phyloP scores from a whole-genome alignment of 2,888 invertebrate genomes.

The Anaspis maculata region DNA sequence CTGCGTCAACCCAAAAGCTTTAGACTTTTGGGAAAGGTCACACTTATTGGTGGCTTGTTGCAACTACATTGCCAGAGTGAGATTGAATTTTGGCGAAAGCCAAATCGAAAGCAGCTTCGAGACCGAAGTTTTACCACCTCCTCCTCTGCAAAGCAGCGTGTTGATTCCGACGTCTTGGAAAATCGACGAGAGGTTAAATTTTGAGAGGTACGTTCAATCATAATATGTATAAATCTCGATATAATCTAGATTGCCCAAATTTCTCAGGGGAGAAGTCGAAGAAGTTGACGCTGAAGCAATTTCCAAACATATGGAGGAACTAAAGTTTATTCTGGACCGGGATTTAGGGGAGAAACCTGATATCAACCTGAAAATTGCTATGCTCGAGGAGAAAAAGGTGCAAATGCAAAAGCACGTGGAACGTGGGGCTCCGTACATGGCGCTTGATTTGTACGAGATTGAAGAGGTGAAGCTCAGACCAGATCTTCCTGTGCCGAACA shows the following conservation, averaged over 20 bases:
- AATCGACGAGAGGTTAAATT: constrained; percentile 16
- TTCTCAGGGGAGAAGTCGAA: not conserved
- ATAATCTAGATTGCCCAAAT: not conserved
- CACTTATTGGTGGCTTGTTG: constrained; percentile 49
- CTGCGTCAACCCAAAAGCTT: not conserved
- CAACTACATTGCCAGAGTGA: constrained; percentile 45
- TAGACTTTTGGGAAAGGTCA: constrained; percentile 34
- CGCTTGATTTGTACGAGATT: constrained; percentile 45
- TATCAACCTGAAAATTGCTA: constrained; percentile 47
- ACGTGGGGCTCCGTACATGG: constrained; percentile 51
- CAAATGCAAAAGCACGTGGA: constrained; percentile 49
- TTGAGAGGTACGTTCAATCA: constrained; percentile 1
- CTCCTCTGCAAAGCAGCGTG: constrained; percentile 39
- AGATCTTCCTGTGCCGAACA: constrained; percentile 33
- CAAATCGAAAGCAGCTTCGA: constrained; percentile 23
- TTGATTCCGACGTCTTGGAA: constrained; percentile 38
- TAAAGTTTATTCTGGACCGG: constrained; percentile 23
- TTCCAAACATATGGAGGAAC: constrained; percentile 8
- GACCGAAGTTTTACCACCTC: constrained; percentile 31
- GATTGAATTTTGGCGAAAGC: constrained; percentile 28
- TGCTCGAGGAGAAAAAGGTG: constrained; percentile 35
- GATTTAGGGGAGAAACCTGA: constrained; percentile 44
- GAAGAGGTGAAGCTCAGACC: constrained; percentile 40
- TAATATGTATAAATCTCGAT: not conserved
- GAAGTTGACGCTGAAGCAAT: not conserved